Base-by-base conservation (phyloP, 2,113 vertebrate genomes). In the Acanthochromis polyacanthus region DNA sequence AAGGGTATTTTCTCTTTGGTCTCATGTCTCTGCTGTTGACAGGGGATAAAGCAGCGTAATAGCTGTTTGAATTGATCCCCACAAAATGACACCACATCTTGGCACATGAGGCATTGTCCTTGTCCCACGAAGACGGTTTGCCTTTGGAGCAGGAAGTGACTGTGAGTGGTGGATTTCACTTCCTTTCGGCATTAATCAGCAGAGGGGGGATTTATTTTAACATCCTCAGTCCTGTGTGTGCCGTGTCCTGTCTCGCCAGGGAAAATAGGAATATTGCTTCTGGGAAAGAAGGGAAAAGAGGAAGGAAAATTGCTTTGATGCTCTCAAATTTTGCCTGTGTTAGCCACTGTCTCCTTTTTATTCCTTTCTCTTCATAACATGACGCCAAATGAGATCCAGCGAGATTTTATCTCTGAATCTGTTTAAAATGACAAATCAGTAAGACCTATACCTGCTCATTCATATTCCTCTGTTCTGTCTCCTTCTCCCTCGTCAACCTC, bases 111-210 rank as follows among this genome's bases (percentile, higher is more conserved):
- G 50, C 50, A 68, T 83, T 69, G 73, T 85, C 71, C 74, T 83
- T 87, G 70, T 86, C 75, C 67, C 12, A 0, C 11, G 2, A 82
- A 88, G 83, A 93, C 22, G 48, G 38, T 73, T 90, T 84, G 86
- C 63, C 63, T 82, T 90, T 86, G 46, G 67, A 82, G 77, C 46
- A 71, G 67, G 62, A 74, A 79, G 68, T 73, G 68, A 85, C 71
- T 83, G 55, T 59, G 65, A 87, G 64, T 25, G 46, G 79, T 88
- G 79, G 79, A 86, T 90, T 92, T 83, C 53, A 52, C 79, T 76
- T 88, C 71, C 73, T 71, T 71, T 67, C 59, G 72, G 77, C 69
- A 76, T 89, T 90, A 85, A 93, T 92, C 86, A 84, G 70, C 64
- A 55, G 23, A 78, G 60, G 52, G 32, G 56, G 78, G 76, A 86